A percentile compares a stretch with the other conserved stretches of the same genome.
These are phyloP conservation scores for Sebastes minor DNA, from an alignment of 2,797 vertebrate genomes.

Conservation along the genomic window DNA sequence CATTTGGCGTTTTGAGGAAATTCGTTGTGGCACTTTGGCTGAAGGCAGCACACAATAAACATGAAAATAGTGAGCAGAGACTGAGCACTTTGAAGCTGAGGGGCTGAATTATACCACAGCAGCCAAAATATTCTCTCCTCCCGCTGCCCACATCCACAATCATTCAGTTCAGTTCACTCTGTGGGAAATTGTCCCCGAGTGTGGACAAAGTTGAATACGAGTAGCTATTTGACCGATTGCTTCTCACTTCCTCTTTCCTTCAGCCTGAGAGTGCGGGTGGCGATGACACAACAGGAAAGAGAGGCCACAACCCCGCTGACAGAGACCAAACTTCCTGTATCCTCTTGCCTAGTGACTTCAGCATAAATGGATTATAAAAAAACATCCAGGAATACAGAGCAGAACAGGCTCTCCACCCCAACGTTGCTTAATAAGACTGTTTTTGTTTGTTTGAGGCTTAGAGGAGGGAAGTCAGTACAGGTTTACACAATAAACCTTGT, in stretches of 20 bases:
- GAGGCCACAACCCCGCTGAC: slow-evolving; percentile 26
- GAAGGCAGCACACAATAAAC: not conserved
- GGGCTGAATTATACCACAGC: not conserved
- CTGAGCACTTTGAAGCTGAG: not conserved
- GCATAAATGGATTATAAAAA: slow-evolving; percentile 35
- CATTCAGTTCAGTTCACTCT: not conserved
- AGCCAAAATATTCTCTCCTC: not conserved
- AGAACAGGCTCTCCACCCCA: slow-evolving; percentile 15
- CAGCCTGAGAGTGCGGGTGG: slow-evolving; percentile 2
- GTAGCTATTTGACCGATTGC: slow-evolving; percentile 21
- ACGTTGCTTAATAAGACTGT: not conserved
- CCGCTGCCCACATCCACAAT: not conserved
- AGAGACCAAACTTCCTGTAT: slow-evolving; percentile 61
- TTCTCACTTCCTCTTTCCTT: slow-evolving; percentile 60
- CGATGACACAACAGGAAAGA: slow-evolving; percentile 68
- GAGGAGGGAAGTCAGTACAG: not conserved
- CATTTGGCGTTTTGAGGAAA: slow-evolving; percentile 6
- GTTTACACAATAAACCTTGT: slow-evolving; percentile 10
- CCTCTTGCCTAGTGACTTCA: slow-evolving; percentile 48
- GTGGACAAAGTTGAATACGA: slow-evolving; percentile 27
- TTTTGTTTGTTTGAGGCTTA: not conserved
- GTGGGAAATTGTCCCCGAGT: not conserved
- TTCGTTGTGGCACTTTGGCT: not conserved
- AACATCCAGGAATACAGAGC: slow-evolving; percentile 4
- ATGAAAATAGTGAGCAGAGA: not conserved